Evolutionary conservation across 2,888 invertebrate species (phyloP).

Genomic region (Zele albiditarsus): DNA sequence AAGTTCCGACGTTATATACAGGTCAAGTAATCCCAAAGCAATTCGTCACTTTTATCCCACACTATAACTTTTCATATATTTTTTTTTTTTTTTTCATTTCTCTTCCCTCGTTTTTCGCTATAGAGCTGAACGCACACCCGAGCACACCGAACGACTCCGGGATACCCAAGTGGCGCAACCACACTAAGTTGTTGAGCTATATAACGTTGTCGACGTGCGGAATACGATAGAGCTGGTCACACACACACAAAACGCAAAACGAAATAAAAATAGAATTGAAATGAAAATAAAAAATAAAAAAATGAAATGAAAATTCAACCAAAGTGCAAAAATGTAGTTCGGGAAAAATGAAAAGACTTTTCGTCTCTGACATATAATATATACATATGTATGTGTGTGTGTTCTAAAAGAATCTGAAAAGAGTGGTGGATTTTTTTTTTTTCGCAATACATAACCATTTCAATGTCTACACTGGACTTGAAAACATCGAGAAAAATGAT

Average conservation of each 20-base stretch:
- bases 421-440: neutral
- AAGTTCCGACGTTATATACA: neutral
- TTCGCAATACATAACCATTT: neutral
- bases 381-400: neutral
- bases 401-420: neutral
- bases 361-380: neutral
- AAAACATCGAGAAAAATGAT: neutral
- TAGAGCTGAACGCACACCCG: slow-evolving; percentile 37
- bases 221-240: neutral
- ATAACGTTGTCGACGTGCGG: slow-evolving; percentile 1
- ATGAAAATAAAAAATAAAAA: neutral
- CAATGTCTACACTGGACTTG: neutral
- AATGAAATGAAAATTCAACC: neutral
- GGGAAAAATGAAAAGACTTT: slow-evolving; percentile 19
- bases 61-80: slow-evolving; percentile 59
- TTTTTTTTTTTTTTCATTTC: neutral
- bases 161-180: slow-evolving; percentile 39
- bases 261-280: neutral
- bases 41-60: slow-evolving; percentile 61
- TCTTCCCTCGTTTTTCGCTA: neutral
- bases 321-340: slow-evolving; percentile 15
- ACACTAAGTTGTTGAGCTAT: slow-evolving; percentile 36
- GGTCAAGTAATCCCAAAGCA: slow-evolving; percentile 56
- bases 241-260: neutral
- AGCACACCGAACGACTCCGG: slow-evolving; percentile 31